These are phyloP conservation scores for Strongylocentrotus purpuratus DNA, from an alignment of 35 echinoderm and acorn worm species.

Conservation along the genomic window DNA sequence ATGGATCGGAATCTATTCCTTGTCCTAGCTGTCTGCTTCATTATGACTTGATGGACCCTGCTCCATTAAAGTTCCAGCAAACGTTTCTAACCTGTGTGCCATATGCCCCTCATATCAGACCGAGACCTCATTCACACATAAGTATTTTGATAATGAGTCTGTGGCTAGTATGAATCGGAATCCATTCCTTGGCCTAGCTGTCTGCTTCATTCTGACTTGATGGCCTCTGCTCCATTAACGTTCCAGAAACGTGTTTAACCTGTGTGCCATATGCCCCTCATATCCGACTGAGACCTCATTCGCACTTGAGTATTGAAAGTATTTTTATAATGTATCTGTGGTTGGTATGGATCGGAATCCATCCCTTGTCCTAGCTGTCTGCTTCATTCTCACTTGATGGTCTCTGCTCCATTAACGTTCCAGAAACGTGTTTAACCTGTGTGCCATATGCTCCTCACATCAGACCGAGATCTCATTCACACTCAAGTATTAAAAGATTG, in stretches of 20 bases:
- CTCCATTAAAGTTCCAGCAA: neutral
- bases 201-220: neutral
- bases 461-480: neutral
- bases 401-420: neutral
- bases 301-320: too few species aligned
- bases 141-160: too few species aligned
- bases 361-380: neutral
- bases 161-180: neutral
- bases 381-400: neutral
- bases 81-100: neutral
- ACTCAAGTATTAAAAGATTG: too few species aligned
- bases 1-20: neutral
- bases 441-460: neutral
- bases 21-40: neutral
- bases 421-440: neutral
- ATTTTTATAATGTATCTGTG: too few species aligned
- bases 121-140: neutral
- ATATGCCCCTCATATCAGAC: neutral
- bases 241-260: neutral
- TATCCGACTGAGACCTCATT: neutral
- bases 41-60: neutral
- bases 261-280: neutral
- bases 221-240: neutral
- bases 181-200: neutral
- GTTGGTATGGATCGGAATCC: neutral